Conservation (phyloP, 1,140 invertebrate species). For the Papilio glaucus region DNA sequence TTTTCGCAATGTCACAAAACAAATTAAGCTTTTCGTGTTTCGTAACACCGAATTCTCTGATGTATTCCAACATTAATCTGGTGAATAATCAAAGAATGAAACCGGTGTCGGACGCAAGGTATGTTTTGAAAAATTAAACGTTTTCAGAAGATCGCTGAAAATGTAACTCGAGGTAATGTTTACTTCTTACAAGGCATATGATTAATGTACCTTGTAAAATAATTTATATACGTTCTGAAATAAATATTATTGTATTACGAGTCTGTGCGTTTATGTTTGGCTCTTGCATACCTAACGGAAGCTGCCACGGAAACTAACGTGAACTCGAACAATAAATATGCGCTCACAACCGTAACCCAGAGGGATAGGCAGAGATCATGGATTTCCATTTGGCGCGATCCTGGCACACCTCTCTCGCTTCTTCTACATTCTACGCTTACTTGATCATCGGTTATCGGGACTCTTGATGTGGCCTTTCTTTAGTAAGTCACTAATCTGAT, state of each 20-base stretch:
- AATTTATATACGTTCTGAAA: neutral
- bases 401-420: too few species aligned
- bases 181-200: neutral
- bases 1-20: constrained; percentile 28
- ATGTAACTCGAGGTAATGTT: constrained; percentile 17
- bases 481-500: too few species aligned
- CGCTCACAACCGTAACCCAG: too few species aligned
- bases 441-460: too few species aligned
- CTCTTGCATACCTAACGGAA: too few species aligned
- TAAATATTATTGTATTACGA: neutral
- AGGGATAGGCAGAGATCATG: too few species aligned
- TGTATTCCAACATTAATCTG: constrained; percentile 29
- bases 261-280: too few species aligned
- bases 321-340: too few species aligned
- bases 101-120: neutral
- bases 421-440: too few species aligned
- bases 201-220: neutral
- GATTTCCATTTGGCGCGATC: too few species aligned
- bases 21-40: constrained; percentile 12
- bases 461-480: too few species aligned
- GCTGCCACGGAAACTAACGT: too few species aligned
- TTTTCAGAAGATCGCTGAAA: neutral
- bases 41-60: constrained; percentile 10
- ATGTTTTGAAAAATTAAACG: neutral
- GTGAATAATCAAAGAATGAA: constrained; percentile 4